Evolutionary conservation across 2,888 invertebrate species (phyloP).

Genomic region (Nemapogon koenigi): DNA sequence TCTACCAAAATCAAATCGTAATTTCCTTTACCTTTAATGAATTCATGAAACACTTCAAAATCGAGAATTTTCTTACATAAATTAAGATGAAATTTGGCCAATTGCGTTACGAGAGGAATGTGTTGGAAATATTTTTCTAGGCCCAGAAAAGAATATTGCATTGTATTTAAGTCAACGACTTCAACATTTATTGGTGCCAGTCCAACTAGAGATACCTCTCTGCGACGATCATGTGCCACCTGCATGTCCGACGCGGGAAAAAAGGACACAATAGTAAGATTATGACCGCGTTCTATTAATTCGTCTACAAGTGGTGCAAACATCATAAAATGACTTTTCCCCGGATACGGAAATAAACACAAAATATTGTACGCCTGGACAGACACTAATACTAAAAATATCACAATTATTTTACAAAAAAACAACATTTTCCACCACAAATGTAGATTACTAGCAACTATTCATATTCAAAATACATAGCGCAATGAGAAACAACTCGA

Average conservation of each 20-base stretch:
- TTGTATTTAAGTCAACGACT: constrained; percentile 24
- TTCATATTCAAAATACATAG: too few species aligned
- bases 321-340: constrained; percentile 56
- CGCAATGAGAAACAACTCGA: too few species aligned
- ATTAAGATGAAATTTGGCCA: constrained; percentile 23
- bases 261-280: constrained; percentile 50
- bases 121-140: constrained; percentile 20
- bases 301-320: constrained; percentile 47
- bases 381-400: too few species aligned
- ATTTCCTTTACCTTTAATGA: constrained; percentile 29
- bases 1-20: constrained; percentile 56
- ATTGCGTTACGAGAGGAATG: constrained; percentile 18
- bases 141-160: constrained; percentile 22
- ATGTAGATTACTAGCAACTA: too few species aligned
- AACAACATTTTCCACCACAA: too few species aligned
- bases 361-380: constrained; percentile 41
- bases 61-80: constrained; percentile 29
- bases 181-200: constrained; percentile 25
- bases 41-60: constrained; percentile 27
- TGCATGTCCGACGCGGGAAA: constrained; percentile 32
- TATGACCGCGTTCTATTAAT: constrained; percentile 41
- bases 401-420: too few species aligned
- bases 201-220: constrained; percentile 29
- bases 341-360: constrained; percentile 43
- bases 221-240: constrained; percentile 22